Base-by-base conservation (phyloP, 2,888 invertebrate genomes). In the Chydorus sphaericus region DNA sequence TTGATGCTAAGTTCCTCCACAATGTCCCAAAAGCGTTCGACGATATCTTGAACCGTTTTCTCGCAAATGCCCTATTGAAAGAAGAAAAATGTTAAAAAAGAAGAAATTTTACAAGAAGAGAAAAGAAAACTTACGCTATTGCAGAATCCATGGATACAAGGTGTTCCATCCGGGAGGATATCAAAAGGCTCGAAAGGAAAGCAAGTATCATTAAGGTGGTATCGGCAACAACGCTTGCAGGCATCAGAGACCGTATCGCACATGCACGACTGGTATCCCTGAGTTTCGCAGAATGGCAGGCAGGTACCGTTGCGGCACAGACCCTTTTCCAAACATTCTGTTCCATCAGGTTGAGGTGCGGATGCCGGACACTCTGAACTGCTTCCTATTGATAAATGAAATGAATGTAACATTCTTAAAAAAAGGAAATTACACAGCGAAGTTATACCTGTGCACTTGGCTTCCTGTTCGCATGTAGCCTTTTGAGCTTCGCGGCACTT, bases 1-100 rank as follows among this genome's bases (percentile, higher is more conserved):
- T 90, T 92, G 58, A 92, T 91, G 70, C 91, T 91, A 58, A 93
- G 91, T 66, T 93, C 91, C 71, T 94, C 93, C 60, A 96, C 93
- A 53, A 96, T 92, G 68, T 92, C 90, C 92, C 94, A 96, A 71
- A 96, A 90, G 30, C 94, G 78, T 70, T 93, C 91, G 10, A 94
- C 91, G 26, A 94, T 89, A 67, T 94, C 93, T 68, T 91, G 90
- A 59, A 90, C 86, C 0, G 91, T 90, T 71, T 92, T 91, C 69
- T 92, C 89, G 67, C 94, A 96, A 28, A 85, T 78, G 8, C 94
- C 94, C 89, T 93, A 69, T 5, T 70, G 68, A 57, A 58, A 59
- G 48, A 54, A 53, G 53, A 26, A 37, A 48, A 51, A 55, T 18
- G 53, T 31, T 39, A 59, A 30, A 59, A 5, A 44, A 26, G 28